Evolutionary conservation across 2,888 invertebrate genomes (phyloP).

Genomic region (Stenolophus ochropezus): DNA sequence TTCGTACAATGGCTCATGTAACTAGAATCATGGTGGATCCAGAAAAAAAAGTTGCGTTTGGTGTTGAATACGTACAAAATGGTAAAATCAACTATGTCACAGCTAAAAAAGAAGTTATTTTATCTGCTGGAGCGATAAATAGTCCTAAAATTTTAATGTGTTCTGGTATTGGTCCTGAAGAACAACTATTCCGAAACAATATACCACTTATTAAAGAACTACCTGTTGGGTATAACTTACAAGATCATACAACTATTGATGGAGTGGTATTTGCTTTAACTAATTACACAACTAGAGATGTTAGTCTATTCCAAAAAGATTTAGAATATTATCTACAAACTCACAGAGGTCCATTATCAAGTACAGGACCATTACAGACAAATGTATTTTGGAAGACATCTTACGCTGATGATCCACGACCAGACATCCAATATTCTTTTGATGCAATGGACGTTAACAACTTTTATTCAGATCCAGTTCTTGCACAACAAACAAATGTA

Average conservation of each 20-base stretch:
- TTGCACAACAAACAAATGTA: constrained; percentile 70
- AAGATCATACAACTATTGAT: constrained; percentile 83
- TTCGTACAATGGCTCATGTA: constrained; percentile 75
- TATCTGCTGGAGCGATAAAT: constrained; percentile 78
- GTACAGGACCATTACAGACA: constrained; percentile 76
- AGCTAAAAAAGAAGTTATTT: constrained; percentile 78
- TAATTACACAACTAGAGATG: constrained; percentile 74
- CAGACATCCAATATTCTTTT: constrained; percentile 82
- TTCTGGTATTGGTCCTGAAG: constrained; percentile 80
- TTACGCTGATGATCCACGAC: constrained; percentile 72
- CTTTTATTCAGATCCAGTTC: constrained; percentile 76
- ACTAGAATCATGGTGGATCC: constrained; percentile 78
- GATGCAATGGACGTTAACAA: constrained; percentile 77
- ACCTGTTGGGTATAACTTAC: constrained; percentile 83
- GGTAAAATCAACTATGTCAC: constrained; percentile 72
- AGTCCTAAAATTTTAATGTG: constrained; percentile 80
- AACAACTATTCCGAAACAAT: constrained; percentile 73
- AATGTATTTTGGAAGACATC: constrained; percentile 79
- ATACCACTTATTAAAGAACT: constrained; percentile 79
- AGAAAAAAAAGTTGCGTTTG: constrained; percentile 73
- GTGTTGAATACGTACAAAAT: constrained; percentile 74
- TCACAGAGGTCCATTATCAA: constrained; percentile 75
- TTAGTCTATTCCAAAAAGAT: constrained; percentile 72
- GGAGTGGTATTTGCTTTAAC: constrained; percentile 76
- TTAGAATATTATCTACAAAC: constrained; percentile 72